Base-by-base conservation (phyloP, 30 jellyfish, hydroid and myxozoan genomes). In the Rhopilema esculentum region DNA sequence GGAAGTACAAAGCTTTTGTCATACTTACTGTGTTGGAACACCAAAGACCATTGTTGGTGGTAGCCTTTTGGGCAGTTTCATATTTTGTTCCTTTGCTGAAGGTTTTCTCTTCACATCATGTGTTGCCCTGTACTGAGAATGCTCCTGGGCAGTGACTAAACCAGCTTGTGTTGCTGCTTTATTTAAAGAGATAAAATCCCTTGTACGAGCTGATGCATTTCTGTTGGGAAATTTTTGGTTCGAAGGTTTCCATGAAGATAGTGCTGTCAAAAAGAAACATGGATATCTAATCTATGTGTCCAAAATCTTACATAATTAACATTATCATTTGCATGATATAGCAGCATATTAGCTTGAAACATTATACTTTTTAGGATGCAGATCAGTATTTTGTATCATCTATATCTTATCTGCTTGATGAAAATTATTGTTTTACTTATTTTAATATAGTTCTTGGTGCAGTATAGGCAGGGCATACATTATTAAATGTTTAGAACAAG, bases 121-220 rank as follows among this genome's bases (percentile, higher is more conserved):
- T 25, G 94, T 89, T 72, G 97, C 93, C 77, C 97, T 75, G 87
- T 90, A 95, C 63, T 95, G 97, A 19, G 87, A 69, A 48, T 86
- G 97, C 79, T 95, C 99, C 30, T 90, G 96, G 16, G 99, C 97
- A 0, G 97, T 90, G 28, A 95, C 97, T 15, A 95, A 87, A 6
- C 99, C 99, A 50, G 97, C 78, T 52, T 95, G 97, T 4, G 97
- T 95, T 26, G 99, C 98, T 49, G 97, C 96, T 86, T 95, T 95
- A 77, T 95, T 95, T 69, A 91, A 28, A 9, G 93, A 12, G 19
- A 95, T 90, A 68, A 95, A 95, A 72, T 95, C 97, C 69, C 97
- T 80, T 70, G 82, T 69, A 17, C 83, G 88, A 17, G 83, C 27
- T 66, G 79, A 50, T 17, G 84, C 94, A 48, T 61, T 30, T 30